These are phyloP conservation scores for Aleiodes testaceus DNA, from an alignment of 2,888 invertebrate species.

Conservation along the genomic window DNA sequence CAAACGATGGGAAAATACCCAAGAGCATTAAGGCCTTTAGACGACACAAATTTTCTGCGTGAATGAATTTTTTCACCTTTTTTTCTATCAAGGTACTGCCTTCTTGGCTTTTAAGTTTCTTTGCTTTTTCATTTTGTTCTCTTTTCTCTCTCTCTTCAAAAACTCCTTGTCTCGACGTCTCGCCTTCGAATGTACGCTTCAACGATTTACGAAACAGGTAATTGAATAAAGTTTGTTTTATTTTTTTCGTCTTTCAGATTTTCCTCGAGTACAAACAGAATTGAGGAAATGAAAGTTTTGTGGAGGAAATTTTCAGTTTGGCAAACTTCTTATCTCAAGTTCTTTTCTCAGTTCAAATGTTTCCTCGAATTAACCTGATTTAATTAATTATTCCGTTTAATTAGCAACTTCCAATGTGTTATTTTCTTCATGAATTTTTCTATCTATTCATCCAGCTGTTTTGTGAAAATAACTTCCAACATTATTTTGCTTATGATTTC, in stretches of 20 bases:
- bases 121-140: background rate
- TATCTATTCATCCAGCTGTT: background rate
- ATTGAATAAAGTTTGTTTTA: conserved; percentile 43
- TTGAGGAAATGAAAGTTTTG: background rate
- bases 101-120: conserved; percentile 4
- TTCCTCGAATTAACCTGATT: background rate
- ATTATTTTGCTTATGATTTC: too few species aligned
- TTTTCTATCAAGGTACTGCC: background rate
- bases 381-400: background rate
- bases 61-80: conserved; percentile 33
- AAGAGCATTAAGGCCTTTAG: conserved; percentile 40
- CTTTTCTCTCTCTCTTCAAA: background rate
- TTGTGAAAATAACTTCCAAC: background rate
- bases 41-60: conserved; percentile 40
- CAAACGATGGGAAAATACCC: conserved; percentile 50
- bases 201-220: conserved; percentile 30
- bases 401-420: background rate
- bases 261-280: conserved; percentile 24
- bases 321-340: background rate
- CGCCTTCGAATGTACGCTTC: conserved; percentile 1
- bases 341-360: background rate
- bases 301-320: background rate
- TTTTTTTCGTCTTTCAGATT: conserved; percentile 3
- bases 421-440: background rate
- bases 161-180: conserved; percentile 17